Evolutionary conservation across 2,888 invertebrate genomes (phyloP).

Genomic region (Drosophila nr. fundita): DNA sequence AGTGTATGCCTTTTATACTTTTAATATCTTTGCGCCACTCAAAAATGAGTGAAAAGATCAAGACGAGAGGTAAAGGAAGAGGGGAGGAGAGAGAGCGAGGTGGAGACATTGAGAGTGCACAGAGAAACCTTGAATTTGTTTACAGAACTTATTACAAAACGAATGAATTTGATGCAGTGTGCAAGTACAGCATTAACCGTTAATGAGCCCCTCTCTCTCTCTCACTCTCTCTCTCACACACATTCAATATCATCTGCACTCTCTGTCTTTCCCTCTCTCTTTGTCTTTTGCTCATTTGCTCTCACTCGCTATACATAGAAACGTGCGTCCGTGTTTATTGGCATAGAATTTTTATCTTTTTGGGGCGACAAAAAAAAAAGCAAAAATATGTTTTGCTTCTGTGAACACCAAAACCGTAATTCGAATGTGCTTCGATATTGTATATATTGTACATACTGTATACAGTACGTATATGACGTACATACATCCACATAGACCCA

Average conservation of each 20-base stretch:
- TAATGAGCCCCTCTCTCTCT: slow-evolving; percentile 13
- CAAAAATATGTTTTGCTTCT: slow-evolving; percentile 17
- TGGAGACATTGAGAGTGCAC: not conserved
- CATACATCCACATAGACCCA: not conserved
- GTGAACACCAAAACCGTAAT: slow-evolving; percentile 13
- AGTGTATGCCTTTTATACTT: not conserved
- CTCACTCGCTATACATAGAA: slow-evolving; percentile 16
- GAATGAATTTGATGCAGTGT: slow-evolving; percentile 47
- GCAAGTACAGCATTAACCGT: slow-evolving; percentile 29
- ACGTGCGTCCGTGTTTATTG: slow-evolving; percentile 45
- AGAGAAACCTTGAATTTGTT: slow-evolving; percentile 63
- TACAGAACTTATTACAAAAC: slow-evolving; percentile 52
- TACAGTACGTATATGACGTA: not conserved
- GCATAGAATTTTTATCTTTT: slow-evolving; percentile 38
- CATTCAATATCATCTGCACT: slow-evolving; percentile 10
- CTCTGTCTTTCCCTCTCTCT: not conserved
- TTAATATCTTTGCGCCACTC: slow-evolving; percentile 4
- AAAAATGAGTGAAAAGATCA: slow-evolving; percentile 29
- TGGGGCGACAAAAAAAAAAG: slow-evolving; percentile 5
- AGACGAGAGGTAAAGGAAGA: slow-evolving; percentile 12
- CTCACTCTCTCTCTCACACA: slow-evolving; percentile 12
- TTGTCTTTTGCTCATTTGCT: not conserved
- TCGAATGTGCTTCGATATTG: slow-evolving; percentile 3
- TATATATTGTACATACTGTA: slow-evolving; percentile 4
- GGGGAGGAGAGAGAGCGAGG: not conserved